Conservation (phyloP, 1,140 invertebrate genomes). For the Halyomorpha halys region DNA sequence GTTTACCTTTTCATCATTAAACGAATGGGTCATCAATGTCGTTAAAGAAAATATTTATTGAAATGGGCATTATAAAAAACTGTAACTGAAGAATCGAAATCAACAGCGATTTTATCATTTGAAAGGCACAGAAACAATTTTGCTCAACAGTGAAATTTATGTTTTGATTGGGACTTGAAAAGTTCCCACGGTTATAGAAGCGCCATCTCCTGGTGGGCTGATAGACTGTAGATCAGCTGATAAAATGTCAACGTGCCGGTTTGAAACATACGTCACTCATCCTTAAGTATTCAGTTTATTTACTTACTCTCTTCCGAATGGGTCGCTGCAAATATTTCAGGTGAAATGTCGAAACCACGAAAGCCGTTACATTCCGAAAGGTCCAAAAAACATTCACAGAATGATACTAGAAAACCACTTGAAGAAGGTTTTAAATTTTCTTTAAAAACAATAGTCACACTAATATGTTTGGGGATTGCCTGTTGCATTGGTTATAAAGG, state of each 20-base stretch:
- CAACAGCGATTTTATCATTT: too few species aligned
- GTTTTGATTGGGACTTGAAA: too few species aligned
- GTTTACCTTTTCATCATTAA: too few species aligned
- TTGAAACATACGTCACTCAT: background rate
- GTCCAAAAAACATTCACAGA: slow-evolving; percentile 7
- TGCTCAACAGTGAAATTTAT: too few species aligned
- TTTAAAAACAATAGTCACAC: slow-evolving; percentile 20
- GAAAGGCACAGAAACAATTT: too few species aligned
- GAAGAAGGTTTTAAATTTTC: slow-evolving; percentile 24
- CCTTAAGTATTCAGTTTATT: background rate
- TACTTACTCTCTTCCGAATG: background rate
- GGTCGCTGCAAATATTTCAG: background rate
- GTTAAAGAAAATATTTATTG: too few species aligned
- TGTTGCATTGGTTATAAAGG: slow-evolving; percentile 50
- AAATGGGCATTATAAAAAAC: too few species aligned
- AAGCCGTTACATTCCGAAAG: slow-evolving; percentile 10
- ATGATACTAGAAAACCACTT: slow-evolving; percentile 2
- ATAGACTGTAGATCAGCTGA: background rate
- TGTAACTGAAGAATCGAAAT: too few species aligned
- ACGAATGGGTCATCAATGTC: too few species aligned
- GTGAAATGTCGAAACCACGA: slow-evolving; percentile 6
- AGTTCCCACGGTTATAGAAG: too few species aligned
- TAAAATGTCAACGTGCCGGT: slow-evolving; percentile 12
- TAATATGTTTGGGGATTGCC: slow-evolving; percentile 23
- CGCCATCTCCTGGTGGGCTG: too few species aligned